These are phyloP conservation scores for Philhelius pedissequus DNA, from an alignment of 2,888 invertebrate genomes.

Conservation along the genomic window DNA sequence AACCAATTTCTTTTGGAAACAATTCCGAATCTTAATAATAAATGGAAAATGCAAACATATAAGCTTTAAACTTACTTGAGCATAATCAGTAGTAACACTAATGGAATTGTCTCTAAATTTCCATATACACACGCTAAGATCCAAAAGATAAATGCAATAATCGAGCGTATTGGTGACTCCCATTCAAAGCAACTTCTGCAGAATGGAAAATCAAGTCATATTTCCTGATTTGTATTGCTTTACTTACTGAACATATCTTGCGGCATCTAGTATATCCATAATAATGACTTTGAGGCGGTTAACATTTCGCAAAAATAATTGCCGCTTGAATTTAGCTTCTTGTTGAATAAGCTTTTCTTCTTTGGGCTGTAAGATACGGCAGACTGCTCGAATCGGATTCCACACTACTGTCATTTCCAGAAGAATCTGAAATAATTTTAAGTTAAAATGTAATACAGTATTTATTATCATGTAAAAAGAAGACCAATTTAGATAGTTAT, in stretches of 20 bases:
- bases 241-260: slow-evolving; percentile 93
- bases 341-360: slow-evolving; percentile 97
- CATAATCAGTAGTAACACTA: slow-evolving; percentile 89
- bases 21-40: too few species aligned
- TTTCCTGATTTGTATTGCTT: not conserved
- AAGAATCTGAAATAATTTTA: slow-evolving; percentile 81
- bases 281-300: slow-evolving; percentile 94
- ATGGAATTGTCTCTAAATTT: slow-evolving; percentile 96
- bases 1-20: slow-evolving; percentile 76
- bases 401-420: slow-evolving; percentile 95
- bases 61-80: slow-evolving; percentile 80
- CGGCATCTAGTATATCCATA: slow-evolving; percentile 92
- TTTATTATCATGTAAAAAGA: too few species aligned
- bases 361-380: slow-evolving; percentile 95
- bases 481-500: too few species aligned
- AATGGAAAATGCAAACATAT: not conserved
- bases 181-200: slow-evolving; percentile 96
- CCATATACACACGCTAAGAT: slow-evolving; percentile 95
- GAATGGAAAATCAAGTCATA: not conserved
- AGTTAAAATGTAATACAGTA: not conserved
- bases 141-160: slow-evolving; percentile 91
- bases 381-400: slow-evolving; percentile 94
- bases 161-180: slow-evolving; percentile 93
- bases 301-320: slow-evolving; percentile 95
- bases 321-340: slow-evolving; percentile 96